These are phyloP conservation scores for Ectropis grisescens DNA, from an alignment of 1,140 invertebrate genomes.

Conservation along the genomic window DNA sequence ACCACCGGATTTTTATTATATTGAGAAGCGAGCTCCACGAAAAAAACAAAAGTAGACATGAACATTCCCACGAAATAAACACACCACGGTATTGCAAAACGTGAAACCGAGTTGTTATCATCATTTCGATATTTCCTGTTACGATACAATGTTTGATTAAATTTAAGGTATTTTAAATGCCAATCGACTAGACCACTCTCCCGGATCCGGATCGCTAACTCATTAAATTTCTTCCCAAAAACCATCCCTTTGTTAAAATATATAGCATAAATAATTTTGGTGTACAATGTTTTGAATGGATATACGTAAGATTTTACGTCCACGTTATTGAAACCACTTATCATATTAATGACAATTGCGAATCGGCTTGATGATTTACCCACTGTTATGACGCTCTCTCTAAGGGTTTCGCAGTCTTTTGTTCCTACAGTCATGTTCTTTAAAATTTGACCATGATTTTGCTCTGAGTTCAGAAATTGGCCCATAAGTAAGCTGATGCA, in stretches of 20 bases:
- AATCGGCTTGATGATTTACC: conserved; percentile 13
- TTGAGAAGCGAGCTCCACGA: conserved; percentile 17
- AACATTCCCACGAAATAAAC: conserved; percentile 15
- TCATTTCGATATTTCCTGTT: conserved; percentile 6
- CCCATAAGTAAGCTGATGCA: conserved; percentile 19
- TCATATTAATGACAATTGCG: conserved; percentile 15
- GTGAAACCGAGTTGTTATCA: not conserved
- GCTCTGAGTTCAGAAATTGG: conserved; percentile 5
- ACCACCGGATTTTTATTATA: too few relatives aligned
- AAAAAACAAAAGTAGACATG: conserved; percentile 12
- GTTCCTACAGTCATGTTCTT: not conserved
- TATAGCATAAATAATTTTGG: conserved; percentile 25
- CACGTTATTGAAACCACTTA: too few relatives aligned
- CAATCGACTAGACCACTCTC: conserved; percentile 31
- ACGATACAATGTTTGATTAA: conserved; percentile 7
- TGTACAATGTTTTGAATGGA: conserved; percentile 15
- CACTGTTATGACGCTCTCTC: conserved; percentile 24
- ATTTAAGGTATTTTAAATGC: conserved; percentile 8
- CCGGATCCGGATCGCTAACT: conserved; percentile 16
- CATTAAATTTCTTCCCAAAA: conserved; percentile 12
- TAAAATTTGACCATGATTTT: too few relatives aligned
- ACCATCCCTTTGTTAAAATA: conserved; percentile 45
- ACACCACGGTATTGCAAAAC: conserved; percentile 21
- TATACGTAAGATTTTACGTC: conserved; percentile 21
- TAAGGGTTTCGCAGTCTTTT: not conserved